Percentiles rank a stretch among this genome's conserved stretches.
phyloP scores from a whole-genome alignment of 2,888 invertebrate genomes.

The Argyresthia goedartella region DNA sequence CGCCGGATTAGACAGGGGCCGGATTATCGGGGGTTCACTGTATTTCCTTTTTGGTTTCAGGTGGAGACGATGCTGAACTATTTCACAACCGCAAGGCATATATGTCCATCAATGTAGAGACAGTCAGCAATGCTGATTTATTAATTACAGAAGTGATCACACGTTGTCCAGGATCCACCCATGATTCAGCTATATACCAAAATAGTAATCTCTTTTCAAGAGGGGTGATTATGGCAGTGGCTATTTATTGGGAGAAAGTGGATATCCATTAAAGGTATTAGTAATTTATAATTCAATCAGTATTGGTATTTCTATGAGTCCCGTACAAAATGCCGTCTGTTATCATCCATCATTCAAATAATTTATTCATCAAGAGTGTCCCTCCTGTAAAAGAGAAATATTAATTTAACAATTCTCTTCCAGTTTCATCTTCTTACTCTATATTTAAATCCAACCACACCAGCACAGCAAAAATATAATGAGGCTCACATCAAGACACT shows the following conservation, averaged over 20 bases:
- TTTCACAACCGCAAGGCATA: conserved; percentile 19
- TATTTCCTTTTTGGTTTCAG: conserved; percentile 4
- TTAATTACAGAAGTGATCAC: conserved; percentile 17
- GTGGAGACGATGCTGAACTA: conserved; percentile 17
- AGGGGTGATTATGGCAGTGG: conserved; percentile 9
- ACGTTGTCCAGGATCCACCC: conserved; percentile 20
- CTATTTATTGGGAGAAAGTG: conserved; percentile 17
- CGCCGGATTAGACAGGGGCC: too few species aligned
- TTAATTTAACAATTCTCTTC: background rate
- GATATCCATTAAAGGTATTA: conserved; percentile 16
- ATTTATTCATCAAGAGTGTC: background rate
- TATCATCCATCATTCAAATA: background rate
- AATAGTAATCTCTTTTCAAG: conserved; percentile 10
- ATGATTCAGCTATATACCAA: conserved; percentile 15
- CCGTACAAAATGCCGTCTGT: background rate
- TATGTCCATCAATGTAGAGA: conserved; percentile 21
- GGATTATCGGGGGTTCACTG: too few species aligned
- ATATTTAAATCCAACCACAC: conserved; percentile 11
- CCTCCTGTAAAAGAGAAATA: background rate
- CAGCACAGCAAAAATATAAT: conserved; percentile 11
- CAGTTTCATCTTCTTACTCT: conserved; percentile 13
- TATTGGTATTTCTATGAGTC: background rate
- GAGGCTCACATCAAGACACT: conserved; percentile 14
- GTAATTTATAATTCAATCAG: background rate
- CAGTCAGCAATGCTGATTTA: conserved; percentile 15